Conservation (phyloP, 2,888 invertebrate species). For the Netelia melanura region DNA sequence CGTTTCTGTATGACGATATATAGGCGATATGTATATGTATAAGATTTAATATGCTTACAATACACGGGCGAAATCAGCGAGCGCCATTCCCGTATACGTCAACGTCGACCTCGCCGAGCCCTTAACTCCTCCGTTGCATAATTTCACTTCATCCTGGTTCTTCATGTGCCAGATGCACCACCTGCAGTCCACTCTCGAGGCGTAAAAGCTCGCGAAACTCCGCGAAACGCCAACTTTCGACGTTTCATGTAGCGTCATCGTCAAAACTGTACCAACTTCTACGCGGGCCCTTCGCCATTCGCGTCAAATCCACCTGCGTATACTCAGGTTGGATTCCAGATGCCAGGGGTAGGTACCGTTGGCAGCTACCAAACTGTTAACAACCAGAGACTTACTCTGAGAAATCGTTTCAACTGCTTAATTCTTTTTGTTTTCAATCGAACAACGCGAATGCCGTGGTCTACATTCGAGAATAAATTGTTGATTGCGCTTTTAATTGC, state of each 20-base stretch:
- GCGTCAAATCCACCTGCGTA: too few relatives aligned
- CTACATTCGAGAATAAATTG: background rate
- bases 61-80: slow-evolving; percentile 44
- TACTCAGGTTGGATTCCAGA: too few relatives aligned
- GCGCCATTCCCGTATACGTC: slow-evolving; percentile 34
- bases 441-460: background rate
- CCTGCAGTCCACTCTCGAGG: slow-evolving; percentile 16
- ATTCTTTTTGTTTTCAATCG: background rate
- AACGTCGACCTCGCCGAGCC: slow-evolving; percentile 26
- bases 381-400: too few relatives aligned
- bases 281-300: too few relatives aligned
- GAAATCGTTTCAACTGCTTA: too few relatives aligned
- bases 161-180: slow-evolving; percentile 53
- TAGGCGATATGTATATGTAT: background rate
- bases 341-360: too few relatives aligned
- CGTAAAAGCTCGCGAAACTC: slow-evolving; percentile 7
- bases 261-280: background rate
- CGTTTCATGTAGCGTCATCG: slow-evolving; percentile 21
- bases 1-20: slow-evolving; percentile 23
- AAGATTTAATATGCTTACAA: background rate
- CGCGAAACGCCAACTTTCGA: slow-evolving; percentile 34
- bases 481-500: background rate
- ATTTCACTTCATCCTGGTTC: slow-evolving; percentile 60
- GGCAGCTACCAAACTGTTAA: too few relatives aligned
- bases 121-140: slow-evolving; percentile 49